A percentile compares a stretch with the other conserved stretches of the same genome.
phyloP scores from a whole-genome alignment of 2,113 vertebrate genomes.

The Orthonyx spaldingii region DNA sequence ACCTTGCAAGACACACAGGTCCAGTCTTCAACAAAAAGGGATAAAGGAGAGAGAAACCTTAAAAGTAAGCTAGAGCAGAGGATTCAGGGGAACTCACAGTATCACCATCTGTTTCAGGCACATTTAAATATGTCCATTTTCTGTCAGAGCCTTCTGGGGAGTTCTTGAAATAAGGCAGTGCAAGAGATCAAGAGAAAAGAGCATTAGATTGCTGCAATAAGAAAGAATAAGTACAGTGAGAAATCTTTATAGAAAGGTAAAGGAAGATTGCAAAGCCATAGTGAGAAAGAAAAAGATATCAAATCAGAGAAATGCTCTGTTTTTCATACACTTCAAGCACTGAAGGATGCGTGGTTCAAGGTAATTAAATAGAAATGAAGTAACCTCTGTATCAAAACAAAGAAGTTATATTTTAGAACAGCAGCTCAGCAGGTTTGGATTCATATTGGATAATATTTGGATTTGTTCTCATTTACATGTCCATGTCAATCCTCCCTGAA shows the following conservation, averaged over 20 bases:
- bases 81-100: constrained; percentile 85
- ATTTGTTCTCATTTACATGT: not conserved
- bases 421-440: not conserved
- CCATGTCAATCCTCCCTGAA: not conserved
- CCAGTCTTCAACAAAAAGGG: not conserved
- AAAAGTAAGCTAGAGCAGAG: not conserved
- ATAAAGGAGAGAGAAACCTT: not conserved
- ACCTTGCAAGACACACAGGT: not conserved
- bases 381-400: not conserved
- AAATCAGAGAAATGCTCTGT: not conserved
- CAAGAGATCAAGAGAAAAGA: constrained; percentile 52
- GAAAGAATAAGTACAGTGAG: constrained; percentile 25
- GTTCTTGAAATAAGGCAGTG: constrained; percentile 73
- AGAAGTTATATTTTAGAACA: not conserved
- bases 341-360: not conserved
- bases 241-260: not conserved
- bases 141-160: constrained; percentile 84
- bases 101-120: constrained; percentile 93
- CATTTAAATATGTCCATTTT: constrained; percentile 90
- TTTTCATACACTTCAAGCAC: not conserved
- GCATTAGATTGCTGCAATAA: constrained; percentile 39
- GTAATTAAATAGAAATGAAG: not conserved
- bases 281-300: not conserved
- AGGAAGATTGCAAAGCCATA: not conserved
- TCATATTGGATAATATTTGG: not conserved